phyloP scores from a whole-genome alignment of 1,140 invertebrate species.

The Zaprionus taronus region DNA sequence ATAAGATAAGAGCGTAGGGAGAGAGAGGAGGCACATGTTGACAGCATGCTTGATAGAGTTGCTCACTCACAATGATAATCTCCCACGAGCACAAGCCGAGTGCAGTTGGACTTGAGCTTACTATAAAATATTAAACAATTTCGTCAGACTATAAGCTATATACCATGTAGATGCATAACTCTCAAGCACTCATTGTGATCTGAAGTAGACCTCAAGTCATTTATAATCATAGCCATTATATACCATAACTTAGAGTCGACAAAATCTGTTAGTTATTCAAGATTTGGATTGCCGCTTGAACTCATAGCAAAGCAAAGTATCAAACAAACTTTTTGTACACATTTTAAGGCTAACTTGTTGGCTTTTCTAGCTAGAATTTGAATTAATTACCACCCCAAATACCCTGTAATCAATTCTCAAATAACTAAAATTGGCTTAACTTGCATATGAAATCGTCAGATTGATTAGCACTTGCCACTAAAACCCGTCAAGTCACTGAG shows the following conservation, averaged over 20 bases:
- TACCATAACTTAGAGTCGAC: neutral
- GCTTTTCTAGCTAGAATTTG: neutral
- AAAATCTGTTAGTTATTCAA: neutral
- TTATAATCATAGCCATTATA: neutral
- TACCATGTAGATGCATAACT: neutral
- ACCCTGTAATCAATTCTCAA: neutral
- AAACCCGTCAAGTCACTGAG: neutral
- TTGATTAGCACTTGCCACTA: neutral
- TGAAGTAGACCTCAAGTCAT: neutral
- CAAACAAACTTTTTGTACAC: neutral
- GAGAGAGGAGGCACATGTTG: neutral
- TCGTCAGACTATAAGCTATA: neutral
- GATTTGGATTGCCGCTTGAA: neutral
- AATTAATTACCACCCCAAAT: neutral
- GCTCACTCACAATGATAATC: neutral
- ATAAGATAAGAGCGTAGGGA: neutral
- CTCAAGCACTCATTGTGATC: neutral
- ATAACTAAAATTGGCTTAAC: neutral
- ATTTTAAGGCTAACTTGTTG: neutral
- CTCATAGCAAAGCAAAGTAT: neutral
- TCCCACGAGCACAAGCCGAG: neutral
- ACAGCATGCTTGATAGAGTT: neutral
- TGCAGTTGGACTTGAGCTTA: constrained; percentile 3
- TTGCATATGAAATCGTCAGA: neutral
- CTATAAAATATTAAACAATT: neutral